Base-by-base conservation (phyloP, 2,888 invertebrate genomes). In the Napeogenes sylphis region DNA sequence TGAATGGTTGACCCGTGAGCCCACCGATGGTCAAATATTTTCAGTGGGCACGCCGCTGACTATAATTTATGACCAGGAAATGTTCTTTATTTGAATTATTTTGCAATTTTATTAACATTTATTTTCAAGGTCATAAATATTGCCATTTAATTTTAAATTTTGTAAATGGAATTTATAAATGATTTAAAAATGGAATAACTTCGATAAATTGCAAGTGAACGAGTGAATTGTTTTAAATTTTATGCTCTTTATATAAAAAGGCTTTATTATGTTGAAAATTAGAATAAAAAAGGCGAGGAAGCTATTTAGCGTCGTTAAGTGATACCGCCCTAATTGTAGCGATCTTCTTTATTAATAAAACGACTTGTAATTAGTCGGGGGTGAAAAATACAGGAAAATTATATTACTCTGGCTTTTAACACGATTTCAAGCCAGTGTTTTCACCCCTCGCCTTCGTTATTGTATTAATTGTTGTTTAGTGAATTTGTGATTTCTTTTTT, bases 11-110 rank as follows among this genome's bases (percentile, higher is more conserved):
- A 90, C 90, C 90, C 85, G 79, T 81, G 77, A 82, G 85, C 85
- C 87, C 87, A 86, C 90, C 82, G 83, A 82, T 83, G 84, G 85
- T 84, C 84, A 88, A 89, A 90, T 85, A 90, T 90, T 90, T 87
- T 84, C 84, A 82, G 86, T 87, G 87, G 87, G 86, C 87, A 73
- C 84, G 75, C 42, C 80, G 69, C 21, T 21, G 72, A 72, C 70
- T 72, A 72, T 87, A 78, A 90, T 90, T 90, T 90, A 90, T 87
- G 81, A 81, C 78, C 78, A 79, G 79, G 79, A 73, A 21, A n/a
- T n/a, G 4, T 55, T 55, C 30, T 51, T 51, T 21, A 51, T 51
- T 14, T 14, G 30, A 51, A 51, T 42, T 51, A 21, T 8, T 30
- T 30, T 51, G 4, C 30, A 14, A 13, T 5, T 13, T 46, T 46